Conservation (phyloP, 1,140 invertebrate genomes). For the Solenopsis invicta region DNA sequence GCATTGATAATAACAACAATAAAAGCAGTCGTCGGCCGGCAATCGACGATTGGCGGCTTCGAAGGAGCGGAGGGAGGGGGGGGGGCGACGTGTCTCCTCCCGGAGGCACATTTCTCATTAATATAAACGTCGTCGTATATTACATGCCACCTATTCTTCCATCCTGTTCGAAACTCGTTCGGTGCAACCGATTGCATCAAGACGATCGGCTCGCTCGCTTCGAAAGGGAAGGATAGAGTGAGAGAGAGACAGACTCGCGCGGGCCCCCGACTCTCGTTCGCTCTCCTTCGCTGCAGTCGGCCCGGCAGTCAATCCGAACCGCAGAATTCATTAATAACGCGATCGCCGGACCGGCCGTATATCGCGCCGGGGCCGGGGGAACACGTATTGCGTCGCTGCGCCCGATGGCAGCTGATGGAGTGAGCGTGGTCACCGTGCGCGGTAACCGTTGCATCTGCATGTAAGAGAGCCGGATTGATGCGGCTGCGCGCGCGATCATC, state of each 20-base stretch:
- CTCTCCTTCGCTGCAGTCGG: neutral
- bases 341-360: conserved; percentile 55
- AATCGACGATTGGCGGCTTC: conserved; percentile 63
- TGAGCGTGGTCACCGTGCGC: conserved; percentile 35
- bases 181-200: conserved; percentile 67
- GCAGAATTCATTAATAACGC: conserved; percentile 71
- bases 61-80: neutral
- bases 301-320: conserved; percentile 50
- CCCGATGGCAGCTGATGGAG: conserved; percentile 59
- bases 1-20: conserved; percentile 59
- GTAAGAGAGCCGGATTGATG: conserved; percentile 53
- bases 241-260: conserved; percentile 4
- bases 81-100: conserved; percentile 68
- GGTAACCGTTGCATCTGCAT: conserved; percentile 58
- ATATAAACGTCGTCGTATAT: conserved; percentile 81
- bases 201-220: conserved; percentile 36
- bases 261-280: neutral
- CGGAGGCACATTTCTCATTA: conserved; percentile 78
- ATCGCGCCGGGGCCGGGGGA: conserved; percentile 12
- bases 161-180: conserved; percentile 54
- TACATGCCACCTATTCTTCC: conserved; percentile 71
- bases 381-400: conserved; percentile 52
- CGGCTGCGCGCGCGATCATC: conserved; percentile 27
- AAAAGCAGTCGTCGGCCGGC: conserved; percentile 58
- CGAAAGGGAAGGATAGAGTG: neutral